A percentile compares a stretch with the other conserved stretches of the same genome.
Evolutionary conservation across 2,888 invertebrate species (phyloP).

Genomic region (Leucophenga montana): DNA sequence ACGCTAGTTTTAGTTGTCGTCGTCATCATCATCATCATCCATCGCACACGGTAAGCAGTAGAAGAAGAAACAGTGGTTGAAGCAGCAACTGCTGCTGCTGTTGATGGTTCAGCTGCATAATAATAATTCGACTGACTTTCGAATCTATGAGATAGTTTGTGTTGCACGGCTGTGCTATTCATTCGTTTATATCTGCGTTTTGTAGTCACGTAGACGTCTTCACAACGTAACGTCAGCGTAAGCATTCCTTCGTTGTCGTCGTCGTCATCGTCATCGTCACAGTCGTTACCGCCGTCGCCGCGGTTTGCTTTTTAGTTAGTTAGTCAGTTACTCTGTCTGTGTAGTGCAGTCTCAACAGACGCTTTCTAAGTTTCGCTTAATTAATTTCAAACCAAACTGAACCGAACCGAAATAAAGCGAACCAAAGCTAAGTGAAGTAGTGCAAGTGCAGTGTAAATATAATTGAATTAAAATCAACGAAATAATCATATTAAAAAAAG

Average conservation of each 20-base stretch:
- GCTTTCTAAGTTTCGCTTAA: not conserved
- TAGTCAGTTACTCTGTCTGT: too few species aligned
- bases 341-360: conserved; percentile 1
- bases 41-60: too few species aligned
- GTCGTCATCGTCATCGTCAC: too few species aligned
- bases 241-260: too few species aligned
- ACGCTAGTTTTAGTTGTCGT: too few species aligned
- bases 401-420: too few species aligned
- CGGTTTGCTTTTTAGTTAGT: too few species aligned
- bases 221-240: not conserved
- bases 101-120: too few species aligned
- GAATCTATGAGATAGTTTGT: not conserved
- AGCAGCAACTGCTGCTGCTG: too few species aligned
- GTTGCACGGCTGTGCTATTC: not conserved
- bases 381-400: not conserved
- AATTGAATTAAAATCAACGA: not conserved
- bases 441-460: conserved; percentile 19
- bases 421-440: not conserved
- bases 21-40: too few species aligned
- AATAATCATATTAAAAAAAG: conserved; percentile 11
- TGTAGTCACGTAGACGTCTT: conserved; percentile 13
- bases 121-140: not conserved
- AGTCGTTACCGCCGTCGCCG: too few species aligned
- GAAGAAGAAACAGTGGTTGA: too few species aligned
- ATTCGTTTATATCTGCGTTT: not conserved